A percentile compares a stretch with the other conserved stretches of the same genome.
phyloP scores from a whole-genome alignment of 2,113 vertebrate species.

The Hyperopisus bebe region DNA sequence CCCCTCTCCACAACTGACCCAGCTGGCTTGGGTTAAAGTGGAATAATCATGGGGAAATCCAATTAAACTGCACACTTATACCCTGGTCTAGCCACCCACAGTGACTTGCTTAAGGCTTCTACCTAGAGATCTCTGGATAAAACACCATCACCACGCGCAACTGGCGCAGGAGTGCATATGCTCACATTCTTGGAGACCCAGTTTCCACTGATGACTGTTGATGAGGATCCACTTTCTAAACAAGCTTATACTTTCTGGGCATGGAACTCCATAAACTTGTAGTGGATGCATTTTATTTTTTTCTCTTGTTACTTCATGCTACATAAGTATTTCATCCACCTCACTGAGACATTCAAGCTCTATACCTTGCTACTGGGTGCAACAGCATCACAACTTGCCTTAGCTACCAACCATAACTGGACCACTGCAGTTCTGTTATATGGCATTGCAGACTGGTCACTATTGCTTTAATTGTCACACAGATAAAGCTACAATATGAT shows the following conservation, averaged over 20 bases:
- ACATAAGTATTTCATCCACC: background rate
- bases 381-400: background rate
- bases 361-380: background rate
- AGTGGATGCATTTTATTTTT: background rate
- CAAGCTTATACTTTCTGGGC: background rate
- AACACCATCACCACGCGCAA: background rate
- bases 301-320: background rate
- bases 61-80: constrained; percentile 38
- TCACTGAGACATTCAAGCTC: background rate
- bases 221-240: background rate
- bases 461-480: background rate
- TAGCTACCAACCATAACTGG: background rate
- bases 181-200: background rate
- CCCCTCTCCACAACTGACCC: constrained; percentile 29
- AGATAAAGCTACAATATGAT: background rate
- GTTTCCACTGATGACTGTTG: background rate
- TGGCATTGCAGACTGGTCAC: background rate
- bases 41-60: constrained; percentile 41
- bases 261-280: background rate
- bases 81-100: constrained; percentile 36
- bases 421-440: background rate
- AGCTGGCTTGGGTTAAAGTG: constrained; percentile 40
- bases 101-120: background rate
- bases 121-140: background rate
- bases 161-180: background rate